These are phyloP conservation scores for Papilio elwesi DNA, from an alignment of 2,888 invertebrate genomes.

Conservation along the genomic window DNA sequence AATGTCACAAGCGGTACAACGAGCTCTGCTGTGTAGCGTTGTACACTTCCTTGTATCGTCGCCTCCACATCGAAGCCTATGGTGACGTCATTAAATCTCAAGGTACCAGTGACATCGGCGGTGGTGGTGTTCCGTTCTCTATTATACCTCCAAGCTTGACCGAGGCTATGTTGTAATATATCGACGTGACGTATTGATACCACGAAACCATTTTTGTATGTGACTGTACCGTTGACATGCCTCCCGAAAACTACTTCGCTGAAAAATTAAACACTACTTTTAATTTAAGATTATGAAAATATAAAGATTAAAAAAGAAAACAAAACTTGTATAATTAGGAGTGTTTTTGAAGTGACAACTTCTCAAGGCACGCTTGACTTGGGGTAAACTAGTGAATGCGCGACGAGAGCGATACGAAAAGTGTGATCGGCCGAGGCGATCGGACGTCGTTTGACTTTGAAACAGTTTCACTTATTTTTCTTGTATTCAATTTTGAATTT, in stretches of 20 bases:
- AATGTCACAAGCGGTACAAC: constrained; percentile 54
- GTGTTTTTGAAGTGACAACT: too few relatives aligned
- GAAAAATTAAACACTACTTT: constrained; percentile 41
- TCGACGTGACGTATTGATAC: constrained; percentile 60
- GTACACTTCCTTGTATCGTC: constrained; percentile 46
- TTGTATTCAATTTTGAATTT: too few relatives aligned
- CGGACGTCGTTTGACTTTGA: too few relatives aligned
- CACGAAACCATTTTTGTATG: constrained; percentile 65
- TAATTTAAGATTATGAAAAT: neutral
- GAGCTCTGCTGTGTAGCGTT: constrained; percentile 55
- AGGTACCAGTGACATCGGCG: constrained; percentile 54
- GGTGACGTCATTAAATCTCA: constrained; percentile 59
- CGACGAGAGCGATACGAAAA: too few relatives aligned
- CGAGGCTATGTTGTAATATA: constrained; percentile 53
- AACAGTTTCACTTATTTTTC: too few relatives aligned
- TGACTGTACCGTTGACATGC: constrained; percentile 51
- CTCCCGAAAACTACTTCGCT: constrained; percentile 57
- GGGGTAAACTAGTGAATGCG: too few relatives aligned
- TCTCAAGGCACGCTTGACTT: too few relatives aligned
- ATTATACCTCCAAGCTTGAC: constrained; percentile 59
- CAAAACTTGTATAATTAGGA: neutral
- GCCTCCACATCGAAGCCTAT: constrained; percentile 65
- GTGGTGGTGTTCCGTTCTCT: constrained; percentile 45
- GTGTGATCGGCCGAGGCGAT: too few relatives aligned
- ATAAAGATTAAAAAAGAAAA: neutral